A percentile compares a stretch with the other conserved stretches of the same genome.
phyloP scores from a whole-genome alignment of 2,888 invertebrate species.

The Tenthredo scrophulariae region DNA sequence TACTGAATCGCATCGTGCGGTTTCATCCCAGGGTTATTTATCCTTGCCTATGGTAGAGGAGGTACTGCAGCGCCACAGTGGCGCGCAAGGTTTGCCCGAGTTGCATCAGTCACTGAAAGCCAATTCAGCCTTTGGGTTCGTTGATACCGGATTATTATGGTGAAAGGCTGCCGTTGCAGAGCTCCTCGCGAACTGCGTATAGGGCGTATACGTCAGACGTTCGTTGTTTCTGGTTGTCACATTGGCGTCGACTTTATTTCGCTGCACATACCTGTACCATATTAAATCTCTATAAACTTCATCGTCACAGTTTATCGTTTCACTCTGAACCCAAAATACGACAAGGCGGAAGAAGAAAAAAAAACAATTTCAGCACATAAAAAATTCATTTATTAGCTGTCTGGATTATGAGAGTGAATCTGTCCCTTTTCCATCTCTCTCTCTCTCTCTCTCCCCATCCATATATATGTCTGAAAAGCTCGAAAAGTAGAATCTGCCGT shows the following conservation, averaged over 20 bases:
- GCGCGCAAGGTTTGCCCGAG: slow-evolving; percentile 66
- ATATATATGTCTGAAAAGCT: background rate
- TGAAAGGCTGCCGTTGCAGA: slow-evolving; percentile 67
- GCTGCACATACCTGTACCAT: background rate
- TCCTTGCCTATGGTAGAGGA: background rate
- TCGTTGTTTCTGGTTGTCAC: slow-evolving; percentile 11
- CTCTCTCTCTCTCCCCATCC: background rate
- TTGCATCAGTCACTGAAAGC: slow-evolving; percentile 68
- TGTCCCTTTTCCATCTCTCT: background rate
- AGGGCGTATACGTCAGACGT: slow-evolving; percentile 21
- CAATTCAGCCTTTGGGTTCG: slow-evolving; percentile 55
- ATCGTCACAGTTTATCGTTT: slow-evolving; percentile 5
- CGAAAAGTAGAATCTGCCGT: background rate
- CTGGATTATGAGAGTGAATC: background rate
- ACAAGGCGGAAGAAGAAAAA: background rate
- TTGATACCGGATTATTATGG: slow-evolving; percentile 71
- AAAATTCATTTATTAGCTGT: background rate
- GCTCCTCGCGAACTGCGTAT: slow-evolving; percentile 22
- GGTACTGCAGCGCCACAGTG: background rate
- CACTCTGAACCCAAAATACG: background rate
- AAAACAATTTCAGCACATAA: background rate
- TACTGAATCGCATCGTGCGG: background rate
- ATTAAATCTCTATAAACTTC: background rate
- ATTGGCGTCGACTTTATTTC: slow-evolving; percentile 35
- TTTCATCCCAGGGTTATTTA: slow-evolving; percentile 2